phyloP scores from a whole-genome alignment of 2,113 vertebrate species.

The Pimephales promelas region DNA sequence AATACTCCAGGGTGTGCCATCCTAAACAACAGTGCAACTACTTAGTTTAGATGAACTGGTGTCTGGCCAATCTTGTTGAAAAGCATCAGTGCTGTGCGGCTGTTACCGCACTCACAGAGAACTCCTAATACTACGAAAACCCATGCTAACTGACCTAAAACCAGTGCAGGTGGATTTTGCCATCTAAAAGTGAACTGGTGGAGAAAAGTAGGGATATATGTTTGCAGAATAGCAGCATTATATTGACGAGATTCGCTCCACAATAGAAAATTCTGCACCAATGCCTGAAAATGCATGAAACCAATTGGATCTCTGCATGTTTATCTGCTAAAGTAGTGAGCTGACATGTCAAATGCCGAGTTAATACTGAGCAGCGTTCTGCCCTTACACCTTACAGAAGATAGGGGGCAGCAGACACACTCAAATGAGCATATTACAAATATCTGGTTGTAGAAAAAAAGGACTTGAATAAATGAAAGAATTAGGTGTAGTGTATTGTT shows the following conservation, averaged over 20 bases:
- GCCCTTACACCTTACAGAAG: constrained; percentile 45
- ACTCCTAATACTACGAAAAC: constrained; percentile 14
- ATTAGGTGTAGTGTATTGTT: constrained; percentile 23
- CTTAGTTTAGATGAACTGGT: background rate
- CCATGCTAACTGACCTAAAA: constrained; percentile 6
- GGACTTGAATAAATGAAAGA: background rate
- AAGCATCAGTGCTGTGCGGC: constrained; percentile 3
- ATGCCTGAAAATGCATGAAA: background rate
- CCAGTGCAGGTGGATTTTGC: constrained; percentile 23
- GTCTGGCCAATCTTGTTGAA: background rate
- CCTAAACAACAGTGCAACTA: background rate
- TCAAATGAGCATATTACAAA: background rate
- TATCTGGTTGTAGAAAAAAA: background rate
- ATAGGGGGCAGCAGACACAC: constrained; percentile 59
- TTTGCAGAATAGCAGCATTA: constrained; percentile 25
- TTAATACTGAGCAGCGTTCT: constrained; percentile 26
- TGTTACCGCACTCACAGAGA: background rate
- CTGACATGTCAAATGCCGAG: background rate
- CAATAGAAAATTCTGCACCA: background rate
- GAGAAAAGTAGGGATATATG: background rate
- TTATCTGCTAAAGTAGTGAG: constrained; percentile 5
- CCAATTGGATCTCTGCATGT: constrained; percentile 12
- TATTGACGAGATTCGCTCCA: background rate
- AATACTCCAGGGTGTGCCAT: constrained; percentile 27
- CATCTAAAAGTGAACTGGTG: constrained; percentile 10